Percentiles rank a stretch among this genome's conserved stretches.
Conservation (phyloP, 1,140 invertebrate genomes). For the Drosophila nannoptera region DNA sequence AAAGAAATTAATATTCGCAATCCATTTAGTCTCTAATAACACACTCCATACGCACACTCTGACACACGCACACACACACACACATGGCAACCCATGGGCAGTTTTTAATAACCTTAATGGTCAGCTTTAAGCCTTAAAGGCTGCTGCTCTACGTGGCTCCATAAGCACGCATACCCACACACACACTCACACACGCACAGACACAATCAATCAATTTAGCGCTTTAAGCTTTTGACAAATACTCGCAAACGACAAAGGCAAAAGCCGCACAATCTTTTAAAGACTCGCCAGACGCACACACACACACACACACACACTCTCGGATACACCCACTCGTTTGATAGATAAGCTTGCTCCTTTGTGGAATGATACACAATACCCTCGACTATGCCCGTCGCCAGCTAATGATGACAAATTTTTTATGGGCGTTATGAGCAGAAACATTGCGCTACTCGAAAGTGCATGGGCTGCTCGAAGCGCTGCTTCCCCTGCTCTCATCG, state of each 20-base stretch:
- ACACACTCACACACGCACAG: neutral
- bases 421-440: slow-evolving; percentile 70
- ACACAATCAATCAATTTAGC: slow-evolving; percentile 73
- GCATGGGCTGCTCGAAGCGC: slow-evolving; percentile 46
- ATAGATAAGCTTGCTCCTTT: slow-evolving; percentile 59
- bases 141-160: slow-evolving; percentile 27
- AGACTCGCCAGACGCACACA: slow-evolving; percentile 39
- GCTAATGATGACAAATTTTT: slow-evolving; percentile 78
- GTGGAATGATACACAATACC: slow-evolving; percentile 42
- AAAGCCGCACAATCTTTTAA: slow-evolving; percentile 59
- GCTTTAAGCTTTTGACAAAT: slow-evolving; percentile 73
- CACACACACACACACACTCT: slow-evolving; percentile 10
- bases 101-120: slow-evolving; percentile 73
- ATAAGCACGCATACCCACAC: neutral
- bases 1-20: slow-evolving; percentile 77
- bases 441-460: slow-evolving; percentile 60
- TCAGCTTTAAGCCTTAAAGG: slow-evolving; percentile 70
- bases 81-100: slow-evolving; percentile 25
- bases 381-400: slow-evolving; percentile 41
- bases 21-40: slow-evolving; percentile 73
- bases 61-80: slow-evolving; percentile 20
- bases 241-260: slow-evolving; percentile 46
- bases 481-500: neutral
- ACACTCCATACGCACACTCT: slow-evolving; percentile 29
- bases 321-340: slow-evolving; percentile 45